Conservation (phyloP, 2,113 vertebrate genomes). For the Pavo muticus region DNA sequence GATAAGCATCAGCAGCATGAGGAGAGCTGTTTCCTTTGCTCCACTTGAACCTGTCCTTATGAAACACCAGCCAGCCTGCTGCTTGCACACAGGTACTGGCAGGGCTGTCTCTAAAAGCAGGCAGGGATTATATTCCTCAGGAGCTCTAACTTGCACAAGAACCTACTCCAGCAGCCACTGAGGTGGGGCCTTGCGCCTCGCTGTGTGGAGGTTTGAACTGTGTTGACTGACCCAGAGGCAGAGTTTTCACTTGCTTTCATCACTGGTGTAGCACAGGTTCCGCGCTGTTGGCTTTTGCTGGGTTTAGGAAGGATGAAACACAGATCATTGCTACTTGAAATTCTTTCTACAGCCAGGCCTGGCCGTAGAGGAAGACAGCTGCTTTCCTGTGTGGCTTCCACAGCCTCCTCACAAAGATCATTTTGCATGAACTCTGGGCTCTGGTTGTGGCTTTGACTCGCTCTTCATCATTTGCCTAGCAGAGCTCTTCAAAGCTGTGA, state of each 20-base stretch:
- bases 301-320: not conserved
- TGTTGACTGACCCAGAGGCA: not conserved
- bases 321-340: not conserved
- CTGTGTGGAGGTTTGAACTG: not conserved
- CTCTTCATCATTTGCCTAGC: not conserved
- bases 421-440: not conserved
- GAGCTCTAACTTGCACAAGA: not conserved
- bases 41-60: not conserved
- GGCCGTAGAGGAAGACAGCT: not conserved
- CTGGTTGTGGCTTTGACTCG: not conserved
- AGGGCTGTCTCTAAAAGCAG: not conserved
- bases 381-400: not conserved
- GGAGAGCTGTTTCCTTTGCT: constrained; percentile 24
- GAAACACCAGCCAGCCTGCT: not conserved
- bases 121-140: not conserved
- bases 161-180: not conserved
- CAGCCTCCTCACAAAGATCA: not conserved
- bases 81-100: not conserved
- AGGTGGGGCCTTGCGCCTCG: not conserved
- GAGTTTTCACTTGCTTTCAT: not conserved
- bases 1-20: not conserved
- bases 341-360: constrained; percentile 10
- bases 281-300: not conserved
- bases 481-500: not conserved
- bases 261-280: not conserved